Percentiles rank a stretch among this genome's conserved stretches.
Conservation (phyloP, 2,797 vertebrate genomes). For the Coranthus polyacanthus region DNA sequence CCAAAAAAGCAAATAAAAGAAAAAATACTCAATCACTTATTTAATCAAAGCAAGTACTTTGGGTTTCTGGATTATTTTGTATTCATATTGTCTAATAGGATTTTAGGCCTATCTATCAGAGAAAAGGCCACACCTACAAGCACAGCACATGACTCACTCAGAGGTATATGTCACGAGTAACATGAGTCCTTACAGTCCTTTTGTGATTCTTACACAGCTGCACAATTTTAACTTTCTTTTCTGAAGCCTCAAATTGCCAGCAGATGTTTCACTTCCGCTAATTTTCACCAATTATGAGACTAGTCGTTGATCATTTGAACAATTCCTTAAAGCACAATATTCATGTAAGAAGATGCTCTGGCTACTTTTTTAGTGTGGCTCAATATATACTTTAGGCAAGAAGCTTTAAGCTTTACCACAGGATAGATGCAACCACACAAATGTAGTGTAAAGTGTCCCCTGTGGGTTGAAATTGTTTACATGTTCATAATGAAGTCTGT, state of each 20-base stretch:
- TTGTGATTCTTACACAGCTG: conserved; percentile 4
- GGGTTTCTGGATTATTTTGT: too few relatives aligned
- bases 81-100: too few relatives aligned
- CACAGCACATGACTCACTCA: neutral
- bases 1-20: neutral
- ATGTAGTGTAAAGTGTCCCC: too few relatives aligned
- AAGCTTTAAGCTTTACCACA: too few relatives aligned
- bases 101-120: too few relatives aligned
- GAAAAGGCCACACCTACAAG: conserved; percentile 6
- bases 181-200: conserved; percentile 2
- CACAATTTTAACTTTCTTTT: neutral
- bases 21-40: conserved; percentile 7
- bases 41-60: neutral
- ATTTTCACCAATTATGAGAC: too few relatives aligned
- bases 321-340: too few relatives aligned
- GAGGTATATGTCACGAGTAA: neutral
- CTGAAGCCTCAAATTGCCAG: neutral
- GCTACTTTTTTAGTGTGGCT: too few relatives aligned
- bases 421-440: too few relatives aligned
- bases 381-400: too few relatives aligned
- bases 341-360: too few relatives aligned
- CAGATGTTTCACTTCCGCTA: neutral
- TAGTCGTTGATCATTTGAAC: too few relatives aligned
- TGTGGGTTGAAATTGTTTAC: neutral
- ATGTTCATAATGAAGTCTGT: neutral